Evolutionary conservation across 2,888 invertebrate species (phyloP).

Genomic region (Synergus itoensis): DNA sequence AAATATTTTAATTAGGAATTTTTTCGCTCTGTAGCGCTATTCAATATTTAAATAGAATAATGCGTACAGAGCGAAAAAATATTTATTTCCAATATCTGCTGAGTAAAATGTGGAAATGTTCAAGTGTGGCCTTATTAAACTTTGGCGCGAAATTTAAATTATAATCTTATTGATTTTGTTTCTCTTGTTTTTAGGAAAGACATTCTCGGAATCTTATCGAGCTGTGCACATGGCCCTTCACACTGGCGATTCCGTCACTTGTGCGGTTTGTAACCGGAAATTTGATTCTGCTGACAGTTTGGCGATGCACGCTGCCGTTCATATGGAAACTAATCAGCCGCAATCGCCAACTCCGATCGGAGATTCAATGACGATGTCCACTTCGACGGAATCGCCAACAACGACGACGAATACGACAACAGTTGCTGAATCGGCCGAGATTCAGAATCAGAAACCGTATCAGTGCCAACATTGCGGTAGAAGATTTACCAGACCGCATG

Average conservation of each 20-base stretch:
- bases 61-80: too few relatives aligned
- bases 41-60: too few relatives aligned
- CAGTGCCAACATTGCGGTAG: conserved; percentile 86
- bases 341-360: conserved; percentile 59
- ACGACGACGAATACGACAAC: neutral
- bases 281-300: conserved; percentile 84
- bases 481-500: conserved; percentile 86
- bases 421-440: conserved; percentile 37
- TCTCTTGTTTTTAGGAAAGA: conserved; percentile 64
- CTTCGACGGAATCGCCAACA: neutral
- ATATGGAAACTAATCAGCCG: conserved; percentile 72
- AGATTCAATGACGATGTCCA: conserved; percentile 39
- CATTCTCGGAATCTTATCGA: conserved; percentile 78
- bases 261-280: conserved; percentile 86
- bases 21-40: too few relatives aligned
- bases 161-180: neutral
- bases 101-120: neutral
- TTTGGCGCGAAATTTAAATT: neutral
- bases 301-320: conserved; percentile 87
- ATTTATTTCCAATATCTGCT: too few relatives aligned
- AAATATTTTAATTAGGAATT: too few relatives aligned
- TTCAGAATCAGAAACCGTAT: conserved; percentile 79
- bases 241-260: conserved; percentile 80
- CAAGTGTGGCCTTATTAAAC: neutral
- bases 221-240: conserved; percentile 86